These are phyloP conservation scores for Aproaerema taeniolella DNA, from an alignment of 2,888 invertebrate genomes.

Conservation along the genomic window DNA sequence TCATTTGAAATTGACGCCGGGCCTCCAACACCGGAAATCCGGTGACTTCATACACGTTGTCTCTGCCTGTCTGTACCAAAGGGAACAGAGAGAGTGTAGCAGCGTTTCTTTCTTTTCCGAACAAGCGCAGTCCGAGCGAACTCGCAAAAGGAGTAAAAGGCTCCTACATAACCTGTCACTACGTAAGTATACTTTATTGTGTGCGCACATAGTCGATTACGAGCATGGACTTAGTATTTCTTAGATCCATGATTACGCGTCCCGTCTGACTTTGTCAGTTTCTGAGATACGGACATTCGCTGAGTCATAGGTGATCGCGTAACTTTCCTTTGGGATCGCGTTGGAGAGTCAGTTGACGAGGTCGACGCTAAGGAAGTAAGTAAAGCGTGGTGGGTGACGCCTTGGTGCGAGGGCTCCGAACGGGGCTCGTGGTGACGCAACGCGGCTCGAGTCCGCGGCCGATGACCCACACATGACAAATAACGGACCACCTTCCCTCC, in stretches of 20 bases:
- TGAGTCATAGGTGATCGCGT: slow-evolving; percentile 33
- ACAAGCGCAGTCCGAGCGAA: slow-evolving; percentile 76
- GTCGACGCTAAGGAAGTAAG: slow-evolving; percentile 37
- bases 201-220: slow-evolving; percentile 29
- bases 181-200: slow-evolving; percentile 62
- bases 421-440: slow-evolving; percentile 23
- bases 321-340: slow-evolving; percentile 18
- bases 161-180: slow-evolving; percentile 78
- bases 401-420: slow-evolving; percentile 37
- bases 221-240: slow-evolving; percentile 64
- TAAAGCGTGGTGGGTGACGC: slow-evolving; percentile 38
- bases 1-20: slow-evolving; percentile 41
- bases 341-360: neutral
- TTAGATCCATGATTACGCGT: slow-evolving; percentile 34
- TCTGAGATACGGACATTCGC: slow-evolving; percentile 26
- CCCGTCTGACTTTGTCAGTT: slow-evolving; percentile 27
- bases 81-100: slow-evolving; percentile 61
- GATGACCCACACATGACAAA: slow-evolving; percentile 48
- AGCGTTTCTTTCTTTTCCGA: slow-evolving; percentile 75
- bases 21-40: slow-evolving; percentile 61
- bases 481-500: slow-evolving; percentile 40
- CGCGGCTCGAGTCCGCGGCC: slow-evolving; percentile 48
- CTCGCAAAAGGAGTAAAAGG: slow-evolving; percentile 77
- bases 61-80: slow-evolving; percentile 66
- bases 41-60: slow-evolving; percentile 71